Evolutionary conservation across 2,888 invertebrate genomes (phyloP).

Genomic region (Punctoribates punctum): DNA sequence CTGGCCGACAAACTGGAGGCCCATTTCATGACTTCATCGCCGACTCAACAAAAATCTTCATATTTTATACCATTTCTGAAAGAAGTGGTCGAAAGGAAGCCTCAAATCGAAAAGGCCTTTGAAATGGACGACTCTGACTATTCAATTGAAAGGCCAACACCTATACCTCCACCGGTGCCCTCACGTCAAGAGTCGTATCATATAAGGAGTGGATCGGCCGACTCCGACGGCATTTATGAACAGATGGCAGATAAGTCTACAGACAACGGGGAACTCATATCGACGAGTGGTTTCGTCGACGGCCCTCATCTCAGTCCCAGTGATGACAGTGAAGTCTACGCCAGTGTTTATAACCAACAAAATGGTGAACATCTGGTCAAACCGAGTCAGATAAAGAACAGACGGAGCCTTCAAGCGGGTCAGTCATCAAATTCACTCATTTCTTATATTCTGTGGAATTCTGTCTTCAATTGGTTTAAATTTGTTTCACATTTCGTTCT

Average conservation of each 20-base stretch:
- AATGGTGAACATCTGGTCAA: slow-evolving; percentile 57
- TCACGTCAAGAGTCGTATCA: slow-evolving; percentile 50
- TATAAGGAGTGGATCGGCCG: slow-evolving; percentile 48
- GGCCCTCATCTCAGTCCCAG: slow-evolving; percentile 59
- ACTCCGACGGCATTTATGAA: slow-evolving; percentile 60
- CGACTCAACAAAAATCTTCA: slow-evolving; percentile 46
- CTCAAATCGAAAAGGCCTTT: slow-evolving; percentile 87
- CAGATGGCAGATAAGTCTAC: slow-evolving; percentile 59
- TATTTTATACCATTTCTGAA: slow-evolving; percentile 32
- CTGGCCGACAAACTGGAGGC: slow-evolving; percentile 83
- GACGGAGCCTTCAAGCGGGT: slow-evolving; percentile 60
- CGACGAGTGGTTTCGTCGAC: slow-evolving; percentile 58
- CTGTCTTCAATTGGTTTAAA: slow-evolving; percentile 7
- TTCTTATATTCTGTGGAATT: slow-evolving; percentile 9
- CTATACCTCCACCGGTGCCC: slow-evolving; percentile 49
- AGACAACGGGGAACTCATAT: slow-evolving; percentile 53
- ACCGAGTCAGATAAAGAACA: slow-evolving; percentile 56
- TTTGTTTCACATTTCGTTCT: neutral
- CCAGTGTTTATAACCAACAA: slow-evolving; percentile 58
- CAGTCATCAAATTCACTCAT: slow-evolving; percentile 46
- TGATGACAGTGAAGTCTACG: slow-evolving; percentile 60
- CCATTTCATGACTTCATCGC: slow-evolving; percentile 77
- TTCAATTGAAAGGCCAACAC: slow-evolving; percentile 46
- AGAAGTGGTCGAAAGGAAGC: slow-evolving; percentile 67
- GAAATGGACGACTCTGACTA: slow-evolving; percentile 70